Evolutionary conservation across 2,113 vertebrate species (phyloP).

Genomic region (Pteropus alecto): DNA sequence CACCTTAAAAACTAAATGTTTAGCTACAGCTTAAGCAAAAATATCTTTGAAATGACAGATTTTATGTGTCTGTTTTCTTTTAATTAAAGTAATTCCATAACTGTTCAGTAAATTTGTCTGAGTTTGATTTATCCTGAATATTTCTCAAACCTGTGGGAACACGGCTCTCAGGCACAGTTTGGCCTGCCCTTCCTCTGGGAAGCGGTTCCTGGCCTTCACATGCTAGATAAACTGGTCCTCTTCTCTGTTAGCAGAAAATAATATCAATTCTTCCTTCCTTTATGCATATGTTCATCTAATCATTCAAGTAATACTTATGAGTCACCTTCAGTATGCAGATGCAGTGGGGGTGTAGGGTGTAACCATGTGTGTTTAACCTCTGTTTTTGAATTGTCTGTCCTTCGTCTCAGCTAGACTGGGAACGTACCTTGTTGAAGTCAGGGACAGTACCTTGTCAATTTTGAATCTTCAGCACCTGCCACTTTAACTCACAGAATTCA

Average conservation of each 20-base stretch:
- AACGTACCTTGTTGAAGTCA: background rate
- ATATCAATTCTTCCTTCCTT: background rate
- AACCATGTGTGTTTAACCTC: background rate
- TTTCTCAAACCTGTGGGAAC: background rate
- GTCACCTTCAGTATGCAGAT: background rate
- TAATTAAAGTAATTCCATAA: background rate
- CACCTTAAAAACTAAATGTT: background rate
- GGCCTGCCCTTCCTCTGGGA: background rate
- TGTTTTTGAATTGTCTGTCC: background rate
- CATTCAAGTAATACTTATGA: background rate
- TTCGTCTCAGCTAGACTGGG: background rate
- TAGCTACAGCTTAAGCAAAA: background rate
- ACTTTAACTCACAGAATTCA: background rate
- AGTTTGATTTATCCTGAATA: background rate
- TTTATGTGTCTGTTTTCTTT: background rate
- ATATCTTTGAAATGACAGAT: background rate
- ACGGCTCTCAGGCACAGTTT: background rate
- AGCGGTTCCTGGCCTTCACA: background rate
- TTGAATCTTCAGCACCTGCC: background rate
- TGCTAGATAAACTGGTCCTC: too few relatives aligned
- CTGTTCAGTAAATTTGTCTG: background rate
- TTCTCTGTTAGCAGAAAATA: background rate
- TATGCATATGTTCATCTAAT: background rate
- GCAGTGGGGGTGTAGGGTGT: too few relatives aligned
- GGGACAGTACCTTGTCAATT: background rate